phyloP scores from a whole-genome alignment of 2,797 vertebrate species.

The Falco peregrinus region DNA sequence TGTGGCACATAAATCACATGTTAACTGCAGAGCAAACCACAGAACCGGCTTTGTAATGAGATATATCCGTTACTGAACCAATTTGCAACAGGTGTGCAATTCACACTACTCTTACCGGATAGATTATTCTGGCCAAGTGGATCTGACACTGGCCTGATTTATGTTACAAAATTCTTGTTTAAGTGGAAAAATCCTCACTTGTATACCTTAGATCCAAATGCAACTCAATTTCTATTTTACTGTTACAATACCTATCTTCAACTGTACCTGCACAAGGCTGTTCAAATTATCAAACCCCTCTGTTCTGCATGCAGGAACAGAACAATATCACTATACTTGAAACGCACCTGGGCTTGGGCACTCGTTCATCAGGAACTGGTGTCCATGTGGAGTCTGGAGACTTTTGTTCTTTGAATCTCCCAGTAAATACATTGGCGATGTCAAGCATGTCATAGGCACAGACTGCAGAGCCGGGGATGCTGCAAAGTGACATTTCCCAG shows the following conservation, averaged over 20 bases:
- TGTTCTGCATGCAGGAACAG: not conserved
- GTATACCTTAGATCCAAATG: not conserved
- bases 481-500: slow-evolving; percentile 78
- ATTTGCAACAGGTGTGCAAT: not conserved
- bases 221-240: not conserved
- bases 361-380: slow-evolving; percentile 93
- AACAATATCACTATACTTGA: not conserved
- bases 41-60: not conserved
- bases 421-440: slow-evolving; percentile 92
- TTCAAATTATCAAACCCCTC: not conserved
- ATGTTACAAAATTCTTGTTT: not conserved
- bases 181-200: not conserved
- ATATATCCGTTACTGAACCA: not conserved
- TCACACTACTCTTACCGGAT: not conserved
- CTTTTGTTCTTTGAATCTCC: slow-evolving; percentile 99
- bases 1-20: not conserved
- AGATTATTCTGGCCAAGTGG: not conserved
- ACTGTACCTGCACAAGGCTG: not conserved
- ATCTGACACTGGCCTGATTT: not conserved
- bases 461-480: slow-evolving; percentile 97
- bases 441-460: slow-evolving; percentile 98
- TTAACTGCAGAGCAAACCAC: not conserved
- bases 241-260: not conserved
- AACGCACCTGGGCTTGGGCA: slow-evolving; percentile 93
- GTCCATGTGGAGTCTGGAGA: slow-evolving; percentile 98